Base-by-base conservation (phyloP, 2,797 vertebrate species). In the Poeciliopsis paucimaculata region DNA sequence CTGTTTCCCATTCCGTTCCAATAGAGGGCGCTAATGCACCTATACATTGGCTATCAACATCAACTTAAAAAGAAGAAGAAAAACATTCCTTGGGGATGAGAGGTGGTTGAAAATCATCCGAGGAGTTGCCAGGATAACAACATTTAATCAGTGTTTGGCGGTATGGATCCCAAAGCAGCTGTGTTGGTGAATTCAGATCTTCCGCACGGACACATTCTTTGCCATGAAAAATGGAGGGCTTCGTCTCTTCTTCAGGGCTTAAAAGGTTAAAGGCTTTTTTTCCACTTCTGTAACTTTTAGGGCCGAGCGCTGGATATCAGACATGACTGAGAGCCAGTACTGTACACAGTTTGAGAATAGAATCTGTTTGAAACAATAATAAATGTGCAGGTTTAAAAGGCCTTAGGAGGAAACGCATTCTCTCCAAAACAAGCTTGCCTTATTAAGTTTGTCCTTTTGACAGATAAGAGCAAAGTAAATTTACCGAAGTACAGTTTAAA, bases 161-260 rank as follows among this genome's bases (percentile, higher is more conserved):
- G 2, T 34, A 94, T 94, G 94, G 93, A 94, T 23, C 36, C 16
- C 2, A 90, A 88, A 66, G 64, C 76, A 39, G 28, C 86, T 1
- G 91, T 53, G n/a, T 20, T 85, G 7, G 1, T 93, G 26, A 89
- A 85, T 36, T 91, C 90, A 0, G 87, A 77, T 28, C 95, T 93
- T 34, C 93, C 94, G 0, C 88, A 87, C 68, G 95, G 95, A 46
- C 94, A 96, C 18, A 8, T 95, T 1, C 74, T 95, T 28, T 76
- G 89, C 72, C 81, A 83, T 43, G 93, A 94, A 45, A 95, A 88
- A 75, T 96, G 95, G 95, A 94, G 93, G 77, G 87, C 86, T 4
- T 93, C 94, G 2, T 8, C 83, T 0, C 88, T 96, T 10, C 73
- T 92, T 36, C 90, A 93, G 41, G 81, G 77, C 26, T 86, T 96